Evolutionary conservation across 1,140 invertebrate genomes (phyloP), one percentile per base, ranked within the genome.

Genomic region (Caerostris darwini): DNA sequence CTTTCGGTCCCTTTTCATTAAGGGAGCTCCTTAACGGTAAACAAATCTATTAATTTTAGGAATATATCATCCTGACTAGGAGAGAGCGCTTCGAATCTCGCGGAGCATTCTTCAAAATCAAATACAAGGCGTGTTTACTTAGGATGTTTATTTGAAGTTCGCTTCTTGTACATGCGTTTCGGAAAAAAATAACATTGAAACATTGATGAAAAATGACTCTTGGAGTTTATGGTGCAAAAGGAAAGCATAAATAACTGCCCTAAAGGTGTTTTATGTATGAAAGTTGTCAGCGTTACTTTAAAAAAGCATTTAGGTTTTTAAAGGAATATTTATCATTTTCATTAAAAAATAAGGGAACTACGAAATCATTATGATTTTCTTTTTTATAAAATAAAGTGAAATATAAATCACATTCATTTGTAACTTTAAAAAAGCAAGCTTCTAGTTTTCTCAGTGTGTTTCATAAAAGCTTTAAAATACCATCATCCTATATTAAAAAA

Each of bases 41-140:
- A 92, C 90, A 82, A 81, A 91, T 91, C 71, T 81, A 81, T 67
- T 58, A 91, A 91, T 67, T 81, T 54, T 7, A 5, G 34, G 69
- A 81, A 61, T 81, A 58, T 34, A 91, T 91, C 69, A 81, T 59
- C 59, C 71, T 77, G 61, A 69, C 53, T 12, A 58, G 82, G 58
- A 85, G 8, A 85, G 82, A 14, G 17, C 17, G 54, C 59, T 87
- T 57, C 19, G 82, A 58, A 77, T 77, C 71, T 12, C 34, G 53
- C 50, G 50, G 34, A 77, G 50, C 8, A 77, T 77, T 77, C 34
- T 77, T 77, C 82, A 83, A 83, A 81, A 57, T 56, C 54, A 56
- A 83, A 83, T 83, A n/a, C 6, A 34, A 83, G 54, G 56, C 14
- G 7, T 83, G 82, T 83, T 83, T 83, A 58, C 19, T 83, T 83